phyloP scores from a whole-genome alignment of 2,113 vertebrate genomes.

The Corythoichthys intestinalis region DNA sequence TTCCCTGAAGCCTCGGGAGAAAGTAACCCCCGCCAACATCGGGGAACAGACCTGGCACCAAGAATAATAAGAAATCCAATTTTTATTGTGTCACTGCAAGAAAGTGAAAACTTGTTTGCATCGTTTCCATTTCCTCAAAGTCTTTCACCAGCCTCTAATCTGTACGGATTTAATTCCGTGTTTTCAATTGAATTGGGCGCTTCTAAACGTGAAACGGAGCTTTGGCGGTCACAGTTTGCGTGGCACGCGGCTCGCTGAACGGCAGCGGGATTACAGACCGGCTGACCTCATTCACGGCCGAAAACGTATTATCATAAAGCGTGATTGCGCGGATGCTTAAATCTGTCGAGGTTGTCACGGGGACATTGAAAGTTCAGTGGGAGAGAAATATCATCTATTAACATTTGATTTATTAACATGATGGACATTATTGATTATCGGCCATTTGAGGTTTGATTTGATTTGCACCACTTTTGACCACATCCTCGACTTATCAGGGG shows the following conservation, averaged over 20 bases:
- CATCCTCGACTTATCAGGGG: no score
- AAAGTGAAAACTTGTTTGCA: no score
- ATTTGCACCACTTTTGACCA: no score
- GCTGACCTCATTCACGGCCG: slow-evolving; percentile 65
- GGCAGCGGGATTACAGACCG: slow-evolving; percentile 44
- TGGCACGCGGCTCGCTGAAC: background rate
- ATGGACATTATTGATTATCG: background rate
- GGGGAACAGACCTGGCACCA: slow-evolving; percentile 84
- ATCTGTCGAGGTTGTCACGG: slow-evolving; percentile 55
- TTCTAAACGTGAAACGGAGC: slow-evolving; percentile 4
- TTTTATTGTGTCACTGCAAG: no score
- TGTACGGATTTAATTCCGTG: background rate
- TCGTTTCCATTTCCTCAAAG: background rate
- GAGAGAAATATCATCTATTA: background rate
- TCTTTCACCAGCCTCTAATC: slow-evolving; percentile 16
- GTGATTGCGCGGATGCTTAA: slow-evolving; percentile 46
- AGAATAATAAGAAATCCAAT: slow-evolving; percentile 1
- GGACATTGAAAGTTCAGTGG: background rate
- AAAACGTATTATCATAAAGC: slow-evolving; percentile 69
- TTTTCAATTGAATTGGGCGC: slow-evolving; percentile 20
- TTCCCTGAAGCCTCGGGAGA: slow-evolving; percentile 86
- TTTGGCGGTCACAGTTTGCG: slow-evolving; percentile 11
- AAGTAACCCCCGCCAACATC: slow-evolving; percentile 96
- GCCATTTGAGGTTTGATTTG: no score
- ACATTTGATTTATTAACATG: background rate